These are phyloP conservation scores for Willowsia nigromaculata DNA, from an alignment of 2,888 invertebrate species.

Conservation along the genomic window DNA sequence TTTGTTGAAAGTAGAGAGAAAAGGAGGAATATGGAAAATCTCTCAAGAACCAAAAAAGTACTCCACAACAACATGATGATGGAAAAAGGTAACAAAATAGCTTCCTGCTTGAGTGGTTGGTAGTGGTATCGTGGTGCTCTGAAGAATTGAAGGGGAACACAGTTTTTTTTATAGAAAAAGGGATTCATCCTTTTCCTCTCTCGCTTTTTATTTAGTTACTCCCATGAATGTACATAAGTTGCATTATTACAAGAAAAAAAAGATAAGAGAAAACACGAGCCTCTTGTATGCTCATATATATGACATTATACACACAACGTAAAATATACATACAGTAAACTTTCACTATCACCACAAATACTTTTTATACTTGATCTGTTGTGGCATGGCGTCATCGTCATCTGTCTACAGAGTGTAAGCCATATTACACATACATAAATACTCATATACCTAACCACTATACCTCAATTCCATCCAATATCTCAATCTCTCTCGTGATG, in stretches of 20 bases:
- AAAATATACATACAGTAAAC: neutral
- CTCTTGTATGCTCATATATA: neutral
- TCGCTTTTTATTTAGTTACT: constrained; percentile 40
- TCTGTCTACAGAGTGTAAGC: neutral
- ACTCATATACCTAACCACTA: neutral
- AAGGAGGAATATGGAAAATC: constrained; percentile 40
- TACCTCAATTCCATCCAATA: constrained; percentile 16
- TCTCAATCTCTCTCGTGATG: constrained; percentile 55
- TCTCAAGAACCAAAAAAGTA: constrained; percentile 23
- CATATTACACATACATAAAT: neutral
- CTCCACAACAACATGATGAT: constrained; percentile 31
- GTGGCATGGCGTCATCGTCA: neutral
- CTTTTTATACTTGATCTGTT: neutral
- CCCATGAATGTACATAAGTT: constrained; percentile 18
- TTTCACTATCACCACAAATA: neutral
- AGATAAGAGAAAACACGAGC: neutral
- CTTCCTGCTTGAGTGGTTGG: constrained; percentile 55
- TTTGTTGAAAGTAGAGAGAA: constrained; percentile 8
- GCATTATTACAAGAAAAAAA: constrained; percentile 19
- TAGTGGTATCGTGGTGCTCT: constrained; percentile 16
- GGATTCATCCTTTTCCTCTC: constrained; percentile 29
- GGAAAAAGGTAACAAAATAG: constrained; percentile 69
- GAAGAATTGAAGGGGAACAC: constrained; percentile 47
- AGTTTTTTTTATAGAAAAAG: neutral
- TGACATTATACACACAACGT: neutral